Evolutionary conservation across 2,797 vertebrate species (phyloP), one percentile per base, ranked within the genome.

Genomic region (Paguma larvata): DNA sequence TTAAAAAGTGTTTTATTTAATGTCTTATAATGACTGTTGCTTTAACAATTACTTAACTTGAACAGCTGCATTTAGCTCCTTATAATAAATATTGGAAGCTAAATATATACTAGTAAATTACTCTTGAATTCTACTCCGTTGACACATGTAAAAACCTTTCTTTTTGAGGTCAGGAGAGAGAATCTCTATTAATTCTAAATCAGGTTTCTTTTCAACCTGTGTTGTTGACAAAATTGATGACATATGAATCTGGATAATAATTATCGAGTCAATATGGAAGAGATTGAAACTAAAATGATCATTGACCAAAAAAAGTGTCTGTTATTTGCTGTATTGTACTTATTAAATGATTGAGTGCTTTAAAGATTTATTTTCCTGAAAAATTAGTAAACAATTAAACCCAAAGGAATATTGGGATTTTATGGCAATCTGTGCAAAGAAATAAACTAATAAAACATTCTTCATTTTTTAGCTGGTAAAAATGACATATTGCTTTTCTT

Each of bases 361-460:
- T 79, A 59, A 80, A 78, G 30, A 16, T 82, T 97, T 86, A 65
- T 84, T 91, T 97, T 96, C 48, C 41, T 96, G 21, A 96, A 72
- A 95, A 87, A 41, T 93, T 86, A 65, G 44, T 89, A 97, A 97
- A 95, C 67, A 92, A 85, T 95, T 53, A 93, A 97, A 92, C 34
- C 7, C 25, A 93, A 51, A 90, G n/a, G 59, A 94, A 32, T 90
- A 8, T 0, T 92, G 78, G 14, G 13, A 89, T 95, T 97, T 70
- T 80, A 65, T 97, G 73, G 67, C 53, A 92, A n/a, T 97, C 79
- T 85, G 51, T 85, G 25, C 85, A 68, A n/a, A 13, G 23, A 92
- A 92, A 79, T 59, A 93, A 87, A 70, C 48, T 25, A 70, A 56
- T 46, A 19, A 4, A 38, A 0, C 34, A 25, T 78, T 30, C 18